Evolutionary conservation across 2,113 vertebrate genomes (phyloP), one percentile per base, ranked within the genome.

Genomic region (Tupaia chinensis): DNA sequence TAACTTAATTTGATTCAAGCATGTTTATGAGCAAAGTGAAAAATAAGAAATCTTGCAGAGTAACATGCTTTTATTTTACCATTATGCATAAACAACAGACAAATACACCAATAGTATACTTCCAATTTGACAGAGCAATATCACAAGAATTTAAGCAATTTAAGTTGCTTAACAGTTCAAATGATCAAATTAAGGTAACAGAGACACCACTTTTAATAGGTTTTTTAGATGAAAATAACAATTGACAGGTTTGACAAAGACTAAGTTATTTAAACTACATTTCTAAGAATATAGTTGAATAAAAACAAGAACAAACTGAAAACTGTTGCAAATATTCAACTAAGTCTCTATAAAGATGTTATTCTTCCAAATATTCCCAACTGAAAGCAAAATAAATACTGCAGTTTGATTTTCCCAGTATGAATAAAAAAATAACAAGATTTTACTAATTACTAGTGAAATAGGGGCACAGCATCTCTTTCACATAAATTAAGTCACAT

Each of bases 41-140:
- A 80, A 86, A 69, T 34, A 94, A 94, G 32, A 95, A 87, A 78
- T 87, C 82, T 63, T 80, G n/a, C 54, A 70, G 60, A 84, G 58
- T 84, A 70, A 92, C 82, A 94, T 94, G 91, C 86, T 89, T 97
- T 97, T 96, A 97, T 97, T 97, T 86, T 92, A 82, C 54, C 27
- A 95, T 74, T 27, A 80, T 82, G 61, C 93, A 96, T 54, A 82
- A 19, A 96, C 80, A 16, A 79, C 74, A 87, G 56, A 95, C 65
- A 89, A 63, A 83, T 68, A 83, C 66, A 44, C 23, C 16, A 89
- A 17, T 54, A 13, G 29, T 72, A 94, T 70, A 87, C 32, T 94
- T 95, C 53, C 53, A 95, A 34, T 27, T n/a, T 88, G 69, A 92
- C 84, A 92, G 1, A 90, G n/a, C 29, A 91, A 60, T 85, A 29